Conservation (phyloP, 2,888 invertebrate species). For the Serrognathus titanus region DNA sequence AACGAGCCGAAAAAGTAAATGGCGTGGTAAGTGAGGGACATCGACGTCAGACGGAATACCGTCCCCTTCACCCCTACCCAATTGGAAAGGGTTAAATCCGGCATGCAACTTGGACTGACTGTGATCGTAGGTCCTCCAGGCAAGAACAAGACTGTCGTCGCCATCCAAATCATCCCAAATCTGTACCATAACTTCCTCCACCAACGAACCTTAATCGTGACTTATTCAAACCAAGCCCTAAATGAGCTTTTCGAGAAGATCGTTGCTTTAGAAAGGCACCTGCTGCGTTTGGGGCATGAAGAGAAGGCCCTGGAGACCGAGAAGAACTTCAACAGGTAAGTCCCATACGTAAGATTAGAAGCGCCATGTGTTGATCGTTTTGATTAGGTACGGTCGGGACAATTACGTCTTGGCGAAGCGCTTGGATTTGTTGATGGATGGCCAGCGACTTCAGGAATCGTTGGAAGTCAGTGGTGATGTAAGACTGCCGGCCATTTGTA, state of each 20-base stretch:
- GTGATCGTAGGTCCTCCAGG: slow-evolving; percentile 93
- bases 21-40: too few species aligned
- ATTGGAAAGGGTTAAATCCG: slow-evolving; percentile 92
- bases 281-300: slow-evolving; percentile 97
- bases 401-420: slow-evolving; percentile 96
- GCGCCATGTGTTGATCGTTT: background rate
- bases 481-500: slow-evolving; percentile 99
- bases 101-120: slow-evolving; percentile 97
- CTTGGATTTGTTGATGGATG: slow-evolving; percentile 81
- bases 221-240: slow-evolving; percentile 98
- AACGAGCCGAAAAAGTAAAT: slow-evolving; percentile 88
- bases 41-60: slow-evolving; percentile 64
- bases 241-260: slow-evolving; percentile 99
- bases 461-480: slow-evolving; percentile 81
- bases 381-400: slow-evolving; percentile 85
- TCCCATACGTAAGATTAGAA: background rate
- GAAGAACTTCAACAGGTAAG: slow-evolving; percentile 83
- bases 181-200: slow-evolving; percentile 99
- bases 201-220: slow-evolving; percentile 96
- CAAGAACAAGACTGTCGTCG: slow-evolving; percentile 99
- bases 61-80: slow-evolving; percentile 97
- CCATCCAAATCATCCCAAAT: slow-evolving; percentile 98
- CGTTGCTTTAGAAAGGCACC: slow-evolving; percentile 91
- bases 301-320: slow-evolving; percentile 98
- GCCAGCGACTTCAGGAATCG: slow-evolving; percentile 83